Evolutionary conservation across 2,888 invertebrate genomes (phyloP).

Genomic region (Andricus quercusramuli): DNA sequence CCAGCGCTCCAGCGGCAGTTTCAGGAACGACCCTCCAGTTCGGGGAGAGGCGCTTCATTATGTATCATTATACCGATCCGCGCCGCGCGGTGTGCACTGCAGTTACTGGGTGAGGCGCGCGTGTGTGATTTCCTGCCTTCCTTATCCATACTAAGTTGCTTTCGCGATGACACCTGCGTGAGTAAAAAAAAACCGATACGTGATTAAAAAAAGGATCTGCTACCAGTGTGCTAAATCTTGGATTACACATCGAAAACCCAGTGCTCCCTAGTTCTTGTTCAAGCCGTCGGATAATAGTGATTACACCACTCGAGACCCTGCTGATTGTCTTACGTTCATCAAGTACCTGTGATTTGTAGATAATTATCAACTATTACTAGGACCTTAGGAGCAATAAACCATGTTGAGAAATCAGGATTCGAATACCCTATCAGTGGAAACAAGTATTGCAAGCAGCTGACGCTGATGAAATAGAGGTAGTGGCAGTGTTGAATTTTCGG

Average conservation of each 20-base stretch:
- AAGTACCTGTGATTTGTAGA: neutral
- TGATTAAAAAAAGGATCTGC: neutral
- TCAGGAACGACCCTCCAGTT: slow-evolving; percentile 65
- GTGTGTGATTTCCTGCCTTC: slow-evolving; percentile 63
- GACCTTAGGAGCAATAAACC: no score
- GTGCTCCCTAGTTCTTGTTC: neutral
- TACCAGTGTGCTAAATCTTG: neutral
- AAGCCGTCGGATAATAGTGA: slow-evolving; percentile 23
- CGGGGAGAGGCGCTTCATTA: slow-evolving; percentile 78
- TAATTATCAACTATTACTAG: no score
- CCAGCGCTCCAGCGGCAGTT: slow-evolving; percentile 69
- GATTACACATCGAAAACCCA: neutral
- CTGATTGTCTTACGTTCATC: neutral
- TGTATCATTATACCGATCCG: slow-evolving; percentile 79
- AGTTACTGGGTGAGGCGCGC: slow-evolving; percentile 74
- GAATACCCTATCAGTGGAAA: no score
- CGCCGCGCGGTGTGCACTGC: slow-evolving; percentile 79
- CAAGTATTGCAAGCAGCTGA: neutral
- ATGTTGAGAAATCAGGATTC: no score
- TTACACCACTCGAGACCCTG: neutral
- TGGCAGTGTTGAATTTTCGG: no score
- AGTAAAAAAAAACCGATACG: neutral
- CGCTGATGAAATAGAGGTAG: neutral
- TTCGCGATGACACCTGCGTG: slow-evolving; percentile 27
- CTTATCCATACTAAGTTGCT: slow-evolving; percentile 41